phyloP scores from a whole-genome alignment of 2,888 invertebrate genomes.

The Tetragonisca angustula region DNA sequence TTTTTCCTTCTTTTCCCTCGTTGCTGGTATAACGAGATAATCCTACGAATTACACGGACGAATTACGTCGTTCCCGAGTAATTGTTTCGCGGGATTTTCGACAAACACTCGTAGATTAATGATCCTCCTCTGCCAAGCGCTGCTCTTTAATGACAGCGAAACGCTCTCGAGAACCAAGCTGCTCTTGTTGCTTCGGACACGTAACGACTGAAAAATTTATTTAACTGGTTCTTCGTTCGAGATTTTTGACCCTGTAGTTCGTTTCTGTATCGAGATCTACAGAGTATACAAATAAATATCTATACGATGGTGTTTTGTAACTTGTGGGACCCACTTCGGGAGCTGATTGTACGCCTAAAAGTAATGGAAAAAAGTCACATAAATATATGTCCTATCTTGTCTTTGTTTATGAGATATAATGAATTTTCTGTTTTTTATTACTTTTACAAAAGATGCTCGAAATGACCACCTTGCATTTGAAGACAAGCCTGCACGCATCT shows the following conservation, averaged over 20 bases:
- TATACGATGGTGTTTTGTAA: no score
- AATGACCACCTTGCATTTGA: no score
- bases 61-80: slow-evolving; percentile 9
- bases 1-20: background rate
- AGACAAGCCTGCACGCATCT: no score
- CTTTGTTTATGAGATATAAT: no score
- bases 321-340: no score
- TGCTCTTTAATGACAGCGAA: slow-evolving; percentile 4
- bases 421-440: no score
- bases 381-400: no score
- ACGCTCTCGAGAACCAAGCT: background rate
- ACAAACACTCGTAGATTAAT: slow-evolving; percentile 30
- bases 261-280: no score
- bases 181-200: background rate
- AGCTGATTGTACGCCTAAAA: no score
- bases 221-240: background rate
- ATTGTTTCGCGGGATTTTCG: slow-evolving; percentile 32
- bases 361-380: no score
- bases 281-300: no score
- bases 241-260: background rate
- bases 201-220: background rate
- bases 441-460: no score
- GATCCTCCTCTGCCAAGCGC: slow-evolving; percentile 7
- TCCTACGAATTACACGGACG: background rate
- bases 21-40: background rate